phyloP scores from a whole-genome alignment of 2,113 vertebrate genomes.

The Ivindomyrus marchei region DNA sequence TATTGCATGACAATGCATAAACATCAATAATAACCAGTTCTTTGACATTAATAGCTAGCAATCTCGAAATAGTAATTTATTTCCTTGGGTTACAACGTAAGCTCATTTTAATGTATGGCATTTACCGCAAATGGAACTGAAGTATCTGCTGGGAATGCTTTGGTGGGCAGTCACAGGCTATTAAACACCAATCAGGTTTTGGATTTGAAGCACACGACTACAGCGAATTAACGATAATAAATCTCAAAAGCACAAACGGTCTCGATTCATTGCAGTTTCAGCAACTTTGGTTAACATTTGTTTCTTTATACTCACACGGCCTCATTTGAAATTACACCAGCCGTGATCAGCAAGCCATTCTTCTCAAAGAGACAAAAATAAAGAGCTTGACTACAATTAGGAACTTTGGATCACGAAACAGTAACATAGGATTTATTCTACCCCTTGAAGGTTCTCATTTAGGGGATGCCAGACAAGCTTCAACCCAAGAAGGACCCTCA shows the following conservation, averaged over 20 bases:
- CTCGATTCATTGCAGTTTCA: background rate
- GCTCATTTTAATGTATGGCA: background rate
- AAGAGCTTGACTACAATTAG: background rate
- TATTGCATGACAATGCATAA: background rate
- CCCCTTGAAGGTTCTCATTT: background rate
- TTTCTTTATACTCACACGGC: background rate
- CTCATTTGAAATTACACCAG: background rate
- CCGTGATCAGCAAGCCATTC: background rate
- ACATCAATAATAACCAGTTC: background rate
- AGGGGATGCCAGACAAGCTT: background rate
- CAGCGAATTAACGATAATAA: background rate
- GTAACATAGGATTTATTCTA: background rate
- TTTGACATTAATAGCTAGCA: background rate
- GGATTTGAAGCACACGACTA: background rate
- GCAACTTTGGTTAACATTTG: background rate
- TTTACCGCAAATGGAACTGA: background rate
- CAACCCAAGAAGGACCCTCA: background rate
- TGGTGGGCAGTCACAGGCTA: constrained; percentile 1
- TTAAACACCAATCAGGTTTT: constrained; percentile 3
- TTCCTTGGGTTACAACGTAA: background rate
- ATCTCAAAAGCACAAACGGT: background rate
- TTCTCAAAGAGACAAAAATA: background rate
- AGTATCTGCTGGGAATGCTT: background rate
- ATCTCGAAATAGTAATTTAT: background rate
- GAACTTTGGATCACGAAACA: background rate